Base-by-base conservation (phyloP, 2,888 invertebrate genomes). In the Eupithecia subumbrata region DNA sequence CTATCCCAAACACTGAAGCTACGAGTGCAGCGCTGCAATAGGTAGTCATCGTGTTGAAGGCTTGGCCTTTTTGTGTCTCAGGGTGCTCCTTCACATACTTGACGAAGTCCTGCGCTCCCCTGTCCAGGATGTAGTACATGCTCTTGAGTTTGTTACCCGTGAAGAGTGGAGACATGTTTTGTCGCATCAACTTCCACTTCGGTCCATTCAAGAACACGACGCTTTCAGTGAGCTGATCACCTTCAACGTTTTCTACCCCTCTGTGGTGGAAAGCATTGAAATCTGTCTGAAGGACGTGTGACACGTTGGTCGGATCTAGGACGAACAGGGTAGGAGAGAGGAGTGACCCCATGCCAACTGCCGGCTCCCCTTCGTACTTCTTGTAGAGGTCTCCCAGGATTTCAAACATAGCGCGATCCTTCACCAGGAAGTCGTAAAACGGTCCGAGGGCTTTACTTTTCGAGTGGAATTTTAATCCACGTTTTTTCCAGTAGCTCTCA, bases 151-250 rank as follows among this genome's bases (percentile, higher is more conserved):
- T 92, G 0, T 82, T 83, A 0, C 86, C 81, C 0, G 91, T 90
- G 75, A 93, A 92, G 1, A 90, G 82, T 0, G 92, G 90, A 0
- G 90, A 87, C 82, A 93, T 83, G 60, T 87, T 92, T 56, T 90
- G 89, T 1, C 92, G 78, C 72, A 91, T 86, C 14, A 87, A 76
- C 75, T 90, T 89, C 93, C 92, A 92, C 64, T 78, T 77, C 2
- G 85, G 86, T 1, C 90, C 85, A 43, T 87, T 82, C 79, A 87
- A 82, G 48, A 90, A 88, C 2, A 87, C 76, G 3, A 90, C 79
- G 25, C 85, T 90, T 63, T 90, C 86, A 4, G 86, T 79, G 4
- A 91, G 80, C 16, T 81, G 76, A 67, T 91, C 90, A 1, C 81
- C 81, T 22, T 85, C 79, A 25, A 82, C 76, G 22, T 78, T 76